Evolutionary conservation across 1,140 invertebrate genomes (phyloP).

Genomic region (Drosophila grimshawi): DNA sequence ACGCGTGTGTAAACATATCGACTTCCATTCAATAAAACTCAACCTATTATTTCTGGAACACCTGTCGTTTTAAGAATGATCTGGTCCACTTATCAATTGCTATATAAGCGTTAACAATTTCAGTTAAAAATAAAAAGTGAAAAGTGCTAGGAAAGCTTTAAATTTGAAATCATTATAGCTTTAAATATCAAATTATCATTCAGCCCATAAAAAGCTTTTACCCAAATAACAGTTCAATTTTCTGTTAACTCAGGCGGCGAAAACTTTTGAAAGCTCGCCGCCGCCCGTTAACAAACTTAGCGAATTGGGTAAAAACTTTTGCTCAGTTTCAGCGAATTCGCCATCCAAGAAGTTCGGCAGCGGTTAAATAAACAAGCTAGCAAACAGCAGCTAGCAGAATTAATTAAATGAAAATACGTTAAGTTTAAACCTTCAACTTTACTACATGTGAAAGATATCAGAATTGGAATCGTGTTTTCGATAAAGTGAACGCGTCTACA

Average conservation of each 20-base stretch:
- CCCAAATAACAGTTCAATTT: not conserved
- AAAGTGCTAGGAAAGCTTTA: not conserved
- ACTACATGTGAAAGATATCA: slow-evolving; percentile 2
- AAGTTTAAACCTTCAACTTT: slow-evolving; percentile 23
- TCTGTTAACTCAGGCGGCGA: slow-evolving; percentile 5
- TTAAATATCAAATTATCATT: not conserved
- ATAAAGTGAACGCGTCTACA: slow-evolving; percentile 1
- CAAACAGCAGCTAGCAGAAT: slow-evolving; percentile 7
- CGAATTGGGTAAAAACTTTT: not conserved
- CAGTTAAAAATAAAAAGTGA: slow-evolving; percentile 3
- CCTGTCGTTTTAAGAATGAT: not conserved
- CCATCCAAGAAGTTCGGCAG: slow-evolving; percentile 43
- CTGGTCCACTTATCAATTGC: not conserved
- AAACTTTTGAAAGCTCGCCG: not conserved
- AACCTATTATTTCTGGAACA: not conserved
- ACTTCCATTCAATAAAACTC: not conserved
- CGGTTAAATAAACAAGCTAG: slow-evolving; percentile 29
- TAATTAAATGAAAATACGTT: slow-evolving; percentile 39
- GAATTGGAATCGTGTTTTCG: not conserved
- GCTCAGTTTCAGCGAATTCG: slow-evolving; percentile 46
- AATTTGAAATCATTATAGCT: not conserved
- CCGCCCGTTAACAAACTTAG: slow-evolving; percentile 27
- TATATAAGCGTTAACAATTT: slow-evolving; percentile 12
- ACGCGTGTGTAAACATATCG: not conserved
- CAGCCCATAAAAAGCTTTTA: not conserved